Conservation (phyloP, 2,113 vertebrate species). For the Elephas maximus region DNA sequence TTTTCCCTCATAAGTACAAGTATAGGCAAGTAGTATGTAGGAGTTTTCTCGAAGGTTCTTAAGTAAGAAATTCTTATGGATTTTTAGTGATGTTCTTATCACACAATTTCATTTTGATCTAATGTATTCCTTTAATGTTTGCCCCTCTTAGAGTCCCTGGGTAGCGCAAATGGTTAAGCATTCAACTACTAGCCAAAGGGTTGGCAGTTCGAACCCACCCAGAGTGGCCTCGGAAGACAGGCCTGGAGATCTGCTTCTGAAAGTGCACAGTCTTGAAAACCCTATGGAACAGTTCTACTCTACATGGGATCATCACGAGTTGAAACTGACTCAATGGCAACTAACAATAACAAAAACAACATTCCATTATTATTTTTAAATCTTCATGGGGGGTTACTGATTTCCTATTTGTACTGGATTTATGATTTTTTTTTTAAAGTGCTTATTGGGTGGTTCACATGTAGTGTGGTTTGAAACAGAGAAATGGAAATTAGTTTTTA, state of each 20-base stretch:
- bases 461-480: conserved; percentile 14
- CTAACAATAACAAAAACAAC: not conserved
- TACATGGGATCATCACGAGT: not conserved
- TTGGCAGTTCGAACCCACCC: not conserved
- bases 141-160: not conserved
- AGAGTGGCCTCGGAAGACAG: too few species aligned
- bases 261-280: not conserved
- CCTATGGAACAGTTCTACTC: not conserved
- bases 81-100: conserved; percentile 1
- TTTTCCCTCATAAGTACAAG: not conserved
- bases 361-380: not conserved
- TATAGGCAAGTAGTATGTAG: not conserved
- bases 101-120: not conserved
- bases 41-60: not conserved
- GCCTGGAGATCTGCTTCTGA: not conserved
- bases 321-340: not conserved
- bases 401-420: not conserved
- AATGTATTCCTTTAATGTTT: conserved; percentile 11
- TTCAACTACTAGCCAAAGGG: not conserved
- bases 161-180: not conserved
- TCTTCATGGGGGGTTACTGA: not conserved
- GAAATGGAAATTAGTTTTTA: not conserved
- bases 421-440: not conserved
- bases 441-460: not conserved
- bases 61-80: not conserved